Evolutionary conservation across 1,140 invertebrate species (phyloP).

Genomic region (Eubasilissa regina): DNA sequence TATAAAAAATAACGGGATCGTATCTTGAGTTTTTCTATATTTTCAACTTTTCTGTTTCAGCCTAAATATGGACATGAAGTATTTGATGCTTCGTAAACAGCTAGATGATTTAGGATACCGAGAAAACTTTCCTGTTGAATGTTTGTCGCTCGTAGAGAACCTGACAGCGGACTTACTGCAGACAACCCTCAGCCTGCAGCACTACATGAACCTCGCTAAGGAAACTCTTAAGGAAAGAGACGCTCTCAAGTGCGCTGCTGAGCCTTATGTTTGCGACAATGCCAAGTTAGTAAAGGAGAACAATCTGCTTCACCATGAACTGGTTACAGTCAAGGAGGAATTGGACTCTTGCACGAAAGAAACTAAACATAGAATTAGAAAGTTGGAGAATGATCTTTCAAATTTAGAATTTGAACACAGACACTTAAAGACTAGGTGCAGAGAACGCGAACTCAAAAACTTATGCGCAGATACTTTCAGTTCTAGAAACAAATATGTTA

Average conservation of each 20-base stretch:
- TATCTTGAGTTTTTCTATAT: no score
- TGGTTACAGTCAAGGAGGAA: constrained; percentile 79
- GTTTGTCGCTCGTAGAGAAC: constrained; percentile 82
- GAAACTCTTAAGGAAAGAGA: constrained; percentile 76
- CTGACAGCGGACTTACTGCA: constrained; percentile 83
- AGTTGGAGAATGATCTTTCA: constrained; percentile 65
- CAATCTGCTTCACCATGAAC: constrained; percentile 80
- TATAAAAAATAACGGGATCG: no score
- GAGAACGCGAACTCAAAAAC: constrained; percentile 67
- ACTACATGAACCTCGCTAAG: constrained; percentile 83
- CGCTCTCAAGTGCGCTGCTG: constrained; percentile 73
- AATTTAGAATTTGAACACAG: constrained; percentile 65
- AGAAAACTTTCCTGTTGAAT: constrained; percentile 80
- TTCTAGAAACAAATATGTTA: constrained; percentile 63
- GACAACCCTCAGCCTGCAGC: constrained; percentile 84
- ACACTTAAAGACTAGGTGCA: constrained; percentile 67
- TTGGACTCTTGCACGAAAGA: constrained; percentile 63
- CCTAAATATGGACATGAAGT: constrained; percentile 66
- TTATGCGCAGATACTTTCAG: constrained; percentile 69
- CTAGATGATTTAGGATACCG: constrained; percentile 83
- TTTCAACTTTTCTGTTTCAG: constrained; percentile 1
- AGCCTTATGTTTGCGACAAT: constrained; percentile 83
- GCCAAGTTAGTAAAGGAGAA: constrained; percentile 79
- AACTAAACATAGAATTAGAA: constrained; percentile 65
- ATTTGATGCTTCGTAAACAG: constrained; percentile 73